Base-by-base conservation (phyloP, 2,113 vertebrate species). In the Menura novaehollandiae region DNA sequence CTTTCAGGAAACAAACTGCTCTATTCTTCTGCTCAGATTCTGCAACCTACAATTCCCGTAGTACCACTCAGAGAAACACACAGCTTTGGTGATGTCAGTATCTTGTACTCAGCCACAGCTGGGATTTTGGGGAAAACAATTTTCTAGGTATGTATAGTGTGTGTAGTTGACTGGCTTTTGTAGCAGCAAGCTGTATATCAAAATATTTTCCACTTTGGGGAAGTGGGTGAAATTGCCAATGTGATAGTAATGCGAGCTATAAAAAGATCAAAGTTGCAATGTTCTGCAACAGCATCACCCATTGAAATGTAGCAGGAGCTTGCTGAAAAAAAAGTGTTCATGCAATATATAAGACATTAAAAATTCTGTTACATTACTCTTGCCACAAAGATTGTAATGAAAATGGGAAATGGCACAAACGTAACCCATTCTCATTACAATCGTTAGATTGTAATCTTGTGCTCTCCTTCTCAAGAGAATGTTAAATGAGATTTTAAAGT, bases 391-490 rank as follows among this genome's bases (percentile, higher is more conserved):
- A 98, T 97, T 97, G 98, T 98, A 98, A 98, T 98, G 98, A 98
- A 98, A 98, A 98, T 97, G 97, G 98, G 97, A 98, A 98, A 98
- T 83, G 95, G 98, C 97, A 97, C 97, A 97, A 98, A 98, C 96
- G 98, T 98, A 98, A 98, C 98, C 98, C 98, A 91, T 97, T 98
- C 98, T 98, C 98, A 98, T 98, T 98, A 98, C 97, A 98, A 97
- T 97, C 84, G 96, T 98, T 98, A 98, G 97, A 98, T 98, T 98
- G 98, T 98, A 98, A 98, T 98, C 98, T 98, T 95, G 88, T 97
- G 98, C 97, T 98, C 95, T 97, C 96, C 94, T 96, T 96, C 98
- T 98, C 98, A 94, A 96, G 98, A 98, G 98, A 97, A 98, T 97
- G 97, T 97, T 98, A 98, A 98, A 98, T 98, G 98, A 98, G 98